Conservation (phyloP, 2,888 invertebrate genomes). For the Drosophila peninsularis region DNA sequence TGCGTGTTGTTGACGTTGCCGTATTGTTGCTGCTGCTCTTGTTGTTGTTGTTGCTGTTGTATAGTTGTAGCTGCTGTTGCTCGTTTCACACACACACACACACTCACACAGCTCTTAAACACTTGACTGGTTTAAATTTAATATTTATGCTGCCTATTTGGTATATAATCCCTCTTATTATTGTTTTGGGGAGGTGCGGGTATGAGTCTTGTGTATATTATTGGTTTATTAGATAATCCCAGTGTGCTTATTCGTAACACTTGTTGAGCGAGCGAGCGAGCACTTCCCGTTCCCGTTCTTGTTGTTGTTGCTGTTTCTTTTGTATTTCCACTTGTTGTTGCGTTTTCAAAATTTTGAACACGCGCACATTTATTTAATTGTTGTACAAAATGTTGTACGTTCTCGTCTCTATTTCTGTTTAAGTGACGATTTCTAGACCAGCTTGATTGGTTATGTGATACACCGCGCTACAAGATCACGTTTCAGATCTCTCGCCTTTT, state of each 20-base stretch:
- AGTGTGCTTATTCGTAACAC: constrained; percentile 55
- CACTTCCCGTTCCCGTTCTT: constrained; percentile 64
- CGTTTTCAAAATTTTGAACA: constrained; percentile 42
- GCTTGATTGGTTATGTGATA: constrained; percentile 31
- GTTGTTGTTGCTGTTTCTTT: constrained; percentile 17
- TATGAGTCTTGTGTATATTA: constrained; percentile 37
- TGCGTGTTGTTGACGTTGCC: constrained; percentile 73
- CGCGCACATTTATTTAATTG: constrained; percentile 61
- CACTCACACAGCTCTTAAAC: constrained; percentile 35
- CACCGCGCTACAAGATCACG: constrained; percentile 26
- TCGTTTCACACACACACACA: constrained; percentile 60
- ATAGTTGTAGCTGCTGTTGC: constrained; percentile 54
- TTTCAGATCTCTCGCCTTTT: constrained; percentile 1
- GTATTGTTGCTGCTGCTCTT: constrained; percentile 64
- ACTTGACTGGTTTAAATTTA: constrained; percentile 62
- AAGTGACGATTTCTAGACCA: constrained; percentile 28
- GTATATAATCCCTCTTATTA: constrained; percentile 52
- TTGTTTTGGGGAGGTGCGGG: constrained; percentile 39
- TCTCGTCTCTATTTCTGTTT: constrained; percentile 34
- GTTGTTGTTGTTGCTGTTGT: constrained; percentile 29
- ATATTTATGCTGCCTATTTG: constrained; percentile 56
- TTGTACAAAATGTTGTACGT: constrained; percentile 33
- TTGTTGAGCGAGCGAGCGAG: constrained; percentile 69
- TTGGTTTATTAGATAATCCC: constrained; percentile 78
- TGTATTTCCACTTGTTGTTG: constrained; percentile 66